Evolutionary conservation across 2,113 vertebrate species (phyloP).

Genomic region (Amblyornis subalaris): DNA sequence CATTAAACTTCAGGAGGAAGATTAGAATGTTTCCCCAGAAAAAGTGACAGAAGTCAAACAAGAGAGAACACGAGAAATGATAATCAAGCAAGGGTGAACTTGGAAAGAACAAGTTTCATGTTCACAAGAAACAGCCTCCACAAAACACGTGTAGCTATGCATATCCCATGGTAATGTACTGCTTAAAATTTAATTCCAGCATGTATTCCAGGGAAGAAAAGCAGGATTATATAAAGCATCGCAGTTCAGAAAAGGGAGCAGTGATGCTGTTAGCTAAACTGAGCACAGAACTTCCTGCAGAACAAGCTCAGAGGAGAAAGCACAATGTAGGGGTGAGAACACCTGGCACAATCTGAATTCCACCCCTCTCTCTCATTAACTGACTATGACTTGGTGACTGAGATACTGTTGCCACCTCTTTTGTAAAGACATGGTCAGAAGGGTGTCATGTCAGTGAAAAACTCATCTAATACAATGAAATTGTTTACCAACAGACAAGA

Average conservation of each 20-base stretch:
- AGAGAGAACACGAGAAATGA: neutral
- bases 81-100: neutral
- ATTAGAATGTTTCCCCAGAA: neutral
- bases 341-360: neutral
- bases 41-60: neutral
- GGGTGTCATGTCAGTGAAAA: neutral
- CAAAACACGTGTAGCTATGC: fast-evolving
- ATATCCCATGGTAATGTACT: neutral
- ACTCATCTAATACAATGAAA: neutral
- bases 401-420: neutral
- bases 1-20: neutral
- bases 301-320: neutral
- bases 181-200: neutral
- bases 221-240: neutral
- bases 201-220: neutral
- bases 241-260: neutral
- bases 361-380: neutral
- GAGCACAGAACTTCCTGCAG: neutral
- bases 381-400: neutral
- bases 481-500: neutral
- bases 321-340: neutral
- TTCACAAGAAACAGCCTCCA: neutral
- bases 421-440: neutral
- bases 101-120: neutral
- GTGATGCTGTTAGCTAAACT: neutral